These are phyloP conservation scores for Eulemur rubriventer DNA, from an alignment of 2,797 vertebrate species.

Conservation along the genomic window DNA sequence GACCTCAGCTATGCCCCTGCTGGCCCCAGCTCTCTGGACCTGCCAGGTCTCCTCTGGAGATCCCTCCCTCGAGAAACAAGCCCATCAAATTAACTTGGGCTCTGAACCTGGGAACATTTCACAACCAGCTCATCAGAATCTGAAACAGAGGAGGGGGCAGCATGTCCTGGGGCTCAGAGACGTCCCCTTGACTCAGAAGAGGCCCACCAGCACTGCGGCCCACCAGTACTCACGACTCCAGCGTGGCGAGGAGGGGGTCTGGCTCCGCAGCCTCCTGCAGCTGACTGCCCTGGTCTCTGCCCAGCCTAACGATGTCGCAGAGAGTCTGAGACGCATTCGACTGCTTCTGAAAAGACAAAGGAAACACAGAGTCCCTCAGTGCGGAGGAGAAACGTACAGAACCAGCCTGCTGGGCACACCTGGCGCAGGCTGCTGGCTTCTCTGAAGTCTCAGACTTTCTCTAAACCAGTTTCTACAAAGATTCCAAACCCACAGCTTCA, in stretches of 20 bases:
- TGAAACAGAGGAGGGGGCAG: neutral
- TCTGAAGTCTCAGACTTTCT: neutral
- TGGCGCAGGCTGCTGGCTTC: fast-evolving
- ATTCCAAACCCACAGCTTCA: neutral
- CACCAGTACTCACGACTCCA: constrained; percentile 94
- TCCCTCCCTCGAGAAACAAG: neutral
- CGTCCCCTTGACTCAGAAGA: neutral
- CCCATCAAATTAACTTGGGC: neutral
- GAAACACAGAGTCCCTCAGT: neutral
- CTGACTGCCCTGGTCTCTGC: constrained; percentile 96
- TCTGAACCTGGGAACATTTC: neutral
- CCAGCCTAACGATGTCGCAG: constrained; percentile 96
- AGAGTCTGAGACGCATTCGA: constrained; percentile 98
- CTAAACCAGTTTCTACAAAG: neutral
- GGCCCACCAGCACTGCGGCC: neutral
- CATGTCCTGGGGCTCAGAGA: neutral
- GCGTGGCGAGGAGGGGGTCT: constrained; percentile 92
- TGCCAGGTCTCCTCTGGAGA: neutral
- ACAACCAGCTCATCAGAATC: neutral
- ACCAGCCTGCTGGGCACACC: neutral
- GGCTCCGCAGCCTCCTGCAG: constrained; percentile 92
- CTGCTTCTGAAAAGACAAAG: constrained; percentile 85
- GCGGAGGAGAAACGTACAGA: neutral
- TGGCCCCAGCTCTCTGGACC: neutral
- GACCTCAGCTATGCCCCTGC: neutral